Evolutionary conservation across 37 sponge, comb jelly and placozoan genomes (phyloP).

Genomic region (Eunapius fragilis): DNA sequence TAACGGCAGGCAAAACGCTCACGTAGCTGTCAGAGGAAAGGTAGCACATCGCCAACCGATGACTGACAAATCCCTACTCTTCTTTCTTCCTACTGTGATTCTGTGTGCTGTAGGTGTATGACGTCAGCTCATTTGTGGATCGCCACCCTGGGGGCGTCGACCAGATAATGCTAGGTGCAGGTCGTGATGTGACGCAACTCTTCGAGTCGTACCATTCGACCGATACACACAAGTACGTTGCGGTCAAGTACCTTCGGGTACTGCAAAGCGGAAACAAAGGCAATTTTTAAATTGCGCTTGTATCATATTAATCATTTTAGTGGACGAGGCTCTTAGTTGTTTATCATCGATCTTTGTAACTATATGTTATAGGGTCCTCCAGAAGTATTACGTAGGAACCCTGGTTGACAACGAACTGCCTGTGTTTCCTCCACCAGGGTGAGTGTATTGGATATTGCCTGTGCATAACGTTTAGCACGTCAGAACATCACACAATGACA

Average conservation of each 20-base stretch:
- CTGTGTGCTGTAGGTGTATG: constrained; percentile 93
- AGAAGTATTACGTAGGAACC: constrained; percentile 93
- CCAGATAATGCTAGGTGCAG: constrained; percentile 92
- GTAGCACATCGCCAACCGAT: constrained; percentile 27
- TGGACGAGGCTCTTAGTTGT: too few relatives aligned
- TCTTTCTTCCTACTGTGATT: too few relatives aligned
- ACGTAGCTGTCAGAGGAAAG: constrained; percentile 90
- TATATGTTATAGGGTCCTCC: constrained; percentile 52
- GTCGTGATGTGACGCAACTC: constrained; percentile 83
- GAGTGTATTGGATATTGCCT: too few relatives aligned
- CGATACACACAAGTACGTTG: constrained; percentile 74
- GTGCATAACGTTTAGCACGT: too few relatives aligned
- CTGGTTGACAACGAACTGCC: constrained; percentile 88
- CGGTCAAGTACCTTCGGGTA: too few relatives aligned
- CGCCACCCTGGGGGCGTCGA: constrained; percentile 93
- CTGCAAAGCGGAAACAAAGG: too few relatives aligned
- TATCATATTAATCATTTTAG: too few relatives aligned
- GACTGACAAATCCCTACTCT: too few relatives aligned
- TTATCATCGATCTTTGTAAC: too few relatives aligned
- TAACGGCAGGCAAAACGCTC: constrained; percentile 84
- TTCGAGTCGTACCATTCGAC: constrained; percentile 93
- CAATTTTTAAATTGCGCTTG: too few relatives aligned
- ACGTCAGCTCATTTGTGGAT: constrained; percentile 81
- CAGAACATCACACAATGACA: too few relatives aligned
- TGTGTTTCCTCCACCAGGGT: constrained; percentile 86